phyloP scores from a whole-genome alignment of 1,140 invertebrate species.

The Spodoptera litura region DNA sequence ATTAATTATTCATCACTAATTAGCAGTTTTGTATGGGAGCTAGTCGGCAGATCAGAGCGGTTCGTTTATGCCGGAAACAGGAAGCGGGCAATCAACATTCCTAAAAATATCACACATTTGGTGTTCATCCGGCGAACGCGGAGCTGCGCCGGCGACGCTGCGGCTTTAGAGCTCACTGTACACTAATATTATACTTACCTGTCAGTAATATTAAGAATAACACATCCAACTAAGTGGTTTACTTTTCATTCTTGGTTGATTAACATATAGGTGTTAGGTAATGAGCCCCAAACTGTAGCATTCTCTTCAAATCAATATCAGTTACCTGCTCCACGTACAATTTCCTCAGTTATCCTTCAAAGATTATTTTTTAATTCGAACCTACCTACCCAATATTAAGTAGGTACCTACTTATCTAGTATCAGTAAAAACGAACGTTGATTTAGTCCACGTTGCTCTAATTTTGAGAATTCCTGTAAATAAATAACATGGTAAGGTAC shows the following conservation, averaged over 20 bases:
- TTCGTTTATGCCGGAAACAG: conserved; percentile 77
- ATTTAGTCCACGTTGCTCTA: neutral
- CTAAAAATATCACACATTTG: conserved; percentile 85
- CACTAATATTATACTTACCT: conserved; percentile 43
- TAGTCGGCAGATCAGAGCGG: conserved; percentile 59
- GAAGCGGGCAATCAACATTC: conserved; percentile 83
- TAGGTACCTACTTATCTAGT: too few relatives aligned
- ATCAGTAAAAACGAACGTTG: too few relatives aligned
- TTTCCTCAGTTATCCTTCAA: too few relatives aligned
- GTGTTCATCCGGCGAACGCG: conserved; percentile 77
- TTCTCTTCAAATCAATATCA: neutral
- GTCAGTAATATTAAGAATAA: conserved; percentile 39
- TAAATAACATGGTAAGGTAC: conserved; percentile 43
- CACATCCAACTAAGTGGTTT: conserved; percentile 10
- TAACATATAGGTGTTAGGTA: neutral
- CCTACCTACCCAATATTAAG: too few relatives aligned
- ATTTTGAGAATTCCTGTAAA: conserved; percentile 45
- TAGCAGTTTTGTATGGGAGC: conserved; percentile 71
- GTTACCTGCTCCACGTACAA: too few relatives aligned
- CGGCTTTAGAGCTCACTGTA: conserved; percentile 31
- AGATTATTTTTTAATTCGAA: too few relatives aligned
- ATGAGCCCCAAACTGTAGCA: neutral
- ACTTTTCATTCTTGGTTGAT: neutral
- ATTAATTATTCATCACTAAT: conserved; percentile 83
- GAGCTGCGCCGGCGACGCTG: conserved; percentile 50